Percentiles rank a stretch among this genome's conserved stretches.
Evolutionary conservation across 2,797 vertebrate species (phyloP).

Genomic region (Enteromius trimaculatus): DNA sequence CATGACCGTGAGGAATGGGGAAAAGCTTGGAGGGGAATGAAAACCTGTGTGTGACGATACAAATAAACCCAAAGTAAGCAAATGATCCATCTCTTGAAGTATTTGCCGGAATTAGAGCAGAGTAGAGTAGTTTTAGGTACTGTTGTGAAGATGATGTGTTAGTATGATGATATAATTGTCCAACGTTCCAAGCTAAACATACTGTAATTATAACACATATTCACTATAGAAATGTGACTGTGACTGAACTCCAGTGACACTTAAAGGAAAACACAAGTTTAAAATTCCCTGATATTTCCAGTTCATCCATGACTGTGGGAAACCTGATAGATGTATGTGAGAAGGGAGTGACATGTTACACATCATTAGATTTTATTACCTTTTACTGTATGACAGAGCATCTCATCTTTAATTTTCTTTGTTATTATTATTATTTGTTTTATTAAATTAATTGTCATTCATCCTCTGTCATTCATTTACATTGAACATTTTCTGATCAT

Average conservation of each 20-base stretch:
- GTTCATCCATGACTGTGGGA: not conserved
- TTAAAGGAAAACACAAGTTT: not conserved
- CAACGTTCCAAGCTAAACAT: not conserved
- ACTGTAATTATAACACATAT: not conserved
- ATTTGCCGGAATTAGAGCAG: not conserved
- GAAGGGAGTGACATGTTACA: not conserved
- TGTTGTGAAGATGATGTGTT: not conserved
- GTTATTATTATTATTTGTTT: not conserved
- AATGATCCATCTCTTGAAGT: conserved; percentile 8
- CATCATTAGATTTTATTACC: not conserved
- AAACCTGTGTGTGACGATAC: not conserved
- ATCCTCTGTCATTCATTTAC: not conserved
- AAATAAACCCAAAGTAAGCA: conserved; percentile 14
- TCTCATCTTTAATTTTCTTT: not conserved
- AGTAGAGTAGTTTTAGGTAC: not conserved
- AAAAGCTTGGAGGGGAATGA: conserved; percentile 27
- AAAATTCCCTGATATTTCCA: conserved; percentile 1
- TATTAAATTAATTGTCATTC: not conserved
- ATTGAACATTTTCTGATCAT: not conserved
- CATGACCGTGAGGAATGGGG: not conserved
- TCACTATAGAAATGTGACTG: not conserved
- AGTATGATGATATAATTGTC: not conserved
- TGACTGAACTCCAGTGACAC: not conserved
- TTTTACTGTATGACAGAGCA: not conserved
- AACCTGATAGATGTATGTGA: not conserved